A percentile compares a stretch with the other conserved stretches of the same genome.
These are phyloP conservation scores for Cerceris rybyensis DNA, from an alignment of 2,888 invertebrate species.

Conservation along the genomic window DNA sequence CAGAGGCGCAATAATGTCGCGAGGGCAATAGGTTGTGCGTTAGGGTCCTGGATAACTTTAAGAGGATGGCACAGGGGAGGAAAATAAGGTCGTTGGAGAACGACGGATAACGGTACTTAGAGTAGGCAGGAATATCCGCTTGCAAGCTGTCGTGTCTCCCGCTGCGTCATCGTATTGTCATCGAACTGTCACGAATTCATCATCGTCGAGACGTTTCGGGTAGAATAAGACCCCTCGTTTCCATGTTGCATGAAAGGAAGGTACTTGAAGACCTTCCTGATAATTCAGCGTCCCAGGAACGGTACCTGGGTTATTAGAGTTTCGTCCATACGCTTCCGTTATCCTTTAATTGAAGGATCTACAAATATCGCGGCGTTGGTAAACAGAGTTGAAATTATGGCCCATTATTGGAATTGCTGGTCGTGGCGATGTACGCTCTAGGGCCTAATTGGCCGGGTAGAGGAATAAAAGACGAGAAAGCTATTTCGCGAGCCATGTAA, in stretches of 20 bases:
- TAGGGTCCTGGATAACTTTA: constrained; percentile 68
- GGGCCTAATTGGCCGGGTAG: constrained; percentile 61
- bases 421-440: constrained; percentile 25
- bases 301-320: constrained; percentile 42
- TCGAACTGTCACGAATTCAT: constrained; percentile 62
- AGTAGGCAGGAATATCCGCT: constrained; percentile 78
- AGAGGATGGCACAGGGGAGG: constrained; percentile 41
- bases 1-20: constrained; percentile 36
- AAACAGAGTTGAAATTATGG: constrained; percentile 49
- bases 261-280: no score
- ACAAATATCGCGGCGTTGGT: constrained; percentile 28
- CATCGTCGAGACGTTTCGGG: constrained; percentile 29
- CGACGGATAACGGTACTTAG: constrained; percentile 75
- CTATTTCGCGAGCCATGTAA: constrained; percentile 37
- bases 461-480: constrained; percentile 45
- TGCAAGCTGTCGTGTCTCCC: constrained; percentile 76
- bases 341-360: constrained; percentile 59
- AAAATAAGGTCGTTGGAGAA: constrained; percentile 50
- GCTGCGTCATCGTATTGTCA: constrained; percentile 68
- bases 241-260: no score
- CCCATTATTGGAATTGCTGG: constrained; percentile 59
- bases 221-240: no score
- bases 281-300: constrained; percentile 23
- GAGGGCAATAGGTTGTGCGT: constrained; percentile 60
- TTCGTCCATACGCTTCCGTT: constrained; percentile 49